Evolutionary conservation across 2,888 invertebrate species (phyloP).

Genomic region (Spodoptera picta): DNA sequence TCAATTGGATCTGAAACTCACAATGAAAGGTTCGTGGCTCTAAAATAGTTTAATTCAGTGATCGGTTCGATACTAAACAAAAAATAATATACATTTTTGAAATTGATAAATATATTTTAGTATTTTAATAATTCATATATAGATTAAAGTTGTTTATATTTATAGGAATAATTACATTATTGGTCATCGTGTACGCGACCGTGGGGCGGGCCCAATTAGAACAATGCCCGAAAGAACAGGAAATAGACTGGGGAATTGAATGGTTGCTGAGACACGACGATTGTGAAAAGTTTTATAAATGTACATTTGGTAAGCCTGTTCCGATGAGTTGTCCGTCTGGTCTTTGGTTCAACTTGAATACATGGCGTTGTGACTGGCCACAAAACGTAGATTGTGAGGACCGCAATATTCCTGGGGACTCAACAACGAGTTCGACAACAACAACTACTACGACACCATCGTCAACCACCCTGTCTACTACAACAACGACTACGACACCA

Average conservation of each 20-base stretch:
- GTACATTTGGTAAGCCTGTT: conserved; percentile 89
- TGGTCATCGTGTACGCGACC: conserved; percentile 60
- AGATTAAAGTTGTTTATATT: conserved; percentile 19
- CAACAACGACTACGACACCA: conserved; percentile 18
- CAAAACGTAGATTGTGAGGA: conserved; percentile 89
- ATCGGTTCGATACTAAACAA: too few species aligned
- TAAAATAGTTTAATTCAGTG: conserved; percentile 2
- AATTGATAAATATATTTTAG: too few species aligned
- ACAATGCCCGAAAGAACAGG: conserved; percentile 74
- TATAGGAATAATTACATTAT: conserved; percentile 60
- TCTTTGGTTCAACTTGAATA: conserved; percentile 88
- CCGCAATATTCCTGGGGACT: conserved; percentile 64
- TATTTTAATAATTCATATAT: too few species aligned
- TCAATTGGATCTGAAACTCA: conserved; percentile 43
- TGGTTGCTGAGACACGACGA: conserved; percentile 87
- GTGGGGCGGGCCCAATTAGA: conserved; percentile 58
- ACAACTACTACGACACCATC: conserved; percentile 21
- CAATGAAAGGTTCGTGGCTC: conserved; percentile 54
- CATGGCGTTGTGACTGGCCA: conserved; percentile 89
- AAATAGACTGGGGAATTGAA: conserved; percentile 71
- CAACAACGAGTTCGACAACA: background rate
- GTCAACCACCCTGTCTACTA: conserved; percentile 12
- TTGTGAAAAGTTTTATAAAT: conserved; percentile 91
- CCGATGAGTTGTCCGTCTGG: conserved; percentile 88
- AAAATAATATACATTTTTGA: too few species aligned